A percentile compares a stretch with the other conserved stretches of the same genome.
These are phyloP conservation scores for Pithys albifrons DNA, from an alignment of 2,113 vertebrate species.

Conservation along the genomic window DNA sequence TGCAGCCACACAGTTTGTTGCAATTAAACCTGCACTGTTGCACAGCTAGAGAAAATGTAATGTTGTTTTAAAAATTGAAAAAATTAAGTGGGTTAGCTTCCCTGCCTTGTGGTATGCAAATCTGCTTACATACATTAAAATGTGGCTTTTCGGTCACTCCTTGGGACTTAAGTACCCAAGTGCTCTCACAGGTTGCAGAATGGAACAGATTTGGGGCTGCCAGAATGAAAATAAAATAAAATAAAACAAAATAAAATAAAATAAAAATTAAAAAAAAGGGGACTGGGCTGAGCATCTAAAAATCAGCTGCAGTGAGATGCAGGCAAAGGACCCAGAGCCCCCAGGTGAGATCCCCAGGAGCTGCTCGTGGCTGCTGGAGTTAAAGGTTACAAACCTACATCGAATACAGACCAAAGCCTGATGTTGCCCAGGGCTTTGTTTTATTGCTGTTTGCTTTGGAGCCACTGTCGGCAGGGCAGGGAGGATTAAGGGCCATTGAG, in stretches of 20 bases:
- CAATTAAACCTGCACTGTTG: not conserved
- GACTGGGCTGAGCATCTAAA: not conserved
- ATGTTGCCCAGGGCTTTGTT: not conserved
- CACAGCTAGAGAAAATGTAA: not conserved
- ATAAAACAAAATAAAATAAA: too few relatives aligned
- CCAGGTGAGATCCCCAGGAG: not conserved
- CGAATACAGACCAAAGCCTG: conserved; percentile 25
- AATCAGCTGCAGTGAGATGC: not conserved
- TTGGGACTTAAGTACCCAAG: not conserved
- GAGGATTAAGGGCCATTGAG: not conserved
- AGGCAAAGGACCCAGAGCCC: not conserved
- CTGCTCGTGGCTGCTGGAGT: not conserved
- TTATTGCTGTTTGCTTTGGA: conserved; percentile 37
- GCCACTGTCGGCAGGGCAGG: not conserved
- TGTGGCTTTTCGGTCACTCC: not conserved
- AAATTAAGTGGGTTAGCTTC: not conserved
- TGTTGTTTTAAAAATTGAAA: not conserved
- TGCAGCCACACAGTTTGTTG: not conserved
- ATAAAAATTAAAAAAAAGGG: too few relatives aligned
- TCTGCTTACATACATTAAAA: not conserved
- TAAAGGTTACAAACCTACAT: conserved; percentile 49
- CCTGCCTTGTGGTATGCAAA: not conserved
- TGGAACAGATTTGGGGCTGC: not conserved
- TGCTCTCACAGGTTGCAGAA: not conserved
- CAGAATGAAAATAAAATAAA: not conserved